Conservation (phyloP, 2,113 vertebrate genomes). For the Gymnarchus niloticus region DNA sequence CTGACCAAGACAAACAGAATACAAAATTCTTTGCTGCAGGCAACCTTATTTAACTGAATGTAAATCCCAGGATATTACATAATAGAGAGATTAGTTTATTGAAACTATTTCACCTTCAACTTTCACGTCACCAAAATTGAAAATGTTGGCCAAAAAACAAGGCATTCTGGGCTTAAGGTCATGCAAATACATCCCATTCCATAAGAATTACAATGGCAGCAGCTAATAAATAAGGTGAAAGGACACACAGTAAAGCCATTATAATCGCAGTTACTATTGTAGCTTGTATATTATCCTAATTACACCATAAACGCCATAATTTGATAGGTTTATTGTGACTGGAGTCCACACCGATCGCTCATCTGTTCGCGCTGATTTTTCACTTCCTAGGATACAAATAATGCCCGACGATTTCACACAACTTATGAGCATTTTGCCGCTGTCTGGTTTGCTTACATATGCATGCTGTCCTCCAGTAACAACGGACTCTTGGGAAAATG, state of each 20-base stretch:
- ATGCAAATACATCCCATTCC: not conserved
- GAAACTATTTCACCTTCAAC: too few species aligned
- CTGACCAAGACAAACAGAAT: not conserved
- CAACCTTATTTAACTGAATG: not conserved
- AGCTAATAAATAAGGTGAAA: not conserved
- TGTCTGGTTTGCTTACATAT: not conserved
- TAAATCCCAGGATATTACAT: too few species aligned
- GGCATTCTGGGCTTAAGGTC: not conserved
- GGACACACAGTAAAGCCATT: not conserved
- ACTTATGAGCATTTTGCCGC: not conserved
- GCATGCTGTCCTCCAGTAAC: not conserved
- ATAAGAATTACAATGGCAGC: not conserved
- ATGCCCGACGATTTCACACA: not conserved
- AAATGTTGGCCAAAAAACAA: not conserved
- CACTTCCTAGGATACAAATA: not conserved
- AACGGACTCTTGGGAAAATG: not conserved
- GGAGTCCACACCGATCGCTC: not conserved
- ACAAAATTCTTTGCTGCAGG: not conserved
- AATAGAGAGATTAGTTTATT: not conserved
- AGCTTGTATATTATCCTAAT: not conserved
- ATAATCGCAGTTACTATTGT: not conserved
- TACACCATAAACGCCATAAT: conserved; percentile 1
- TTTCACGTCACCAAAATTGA: too few species aligned
- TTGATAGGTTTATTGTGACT: not conserved
- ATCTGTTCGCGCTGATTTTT: not conserved